phyloP scores from a whole-genome alignment of 2,113 vertebrate species.

The Spilogale gracilis region DNA sequence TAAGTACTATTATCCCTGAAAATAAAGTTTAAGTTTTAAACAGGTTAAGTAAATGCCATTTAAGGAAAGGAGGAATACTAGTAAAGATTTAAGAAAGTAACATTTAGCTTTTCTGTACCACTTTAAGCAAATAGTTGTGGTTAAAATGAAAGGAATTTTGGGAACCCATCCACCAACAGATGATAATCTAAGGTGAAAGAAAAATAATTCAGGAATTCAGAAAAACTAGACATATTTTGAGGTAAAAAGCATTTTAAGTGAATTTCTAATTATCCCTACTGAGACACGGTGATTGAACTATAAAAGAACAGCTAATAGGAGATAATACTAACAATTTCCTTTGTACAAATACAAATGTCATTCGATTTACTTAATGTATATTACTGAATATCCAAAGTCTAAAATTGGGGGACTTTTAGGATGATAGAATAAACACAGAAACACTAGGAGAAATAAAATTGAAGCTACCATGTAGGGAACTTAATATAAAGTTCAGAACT shows the following conservation, averaged over 20 bases:
- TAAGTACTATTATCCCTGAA: not conserved
- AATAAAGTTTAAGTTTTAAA: slow-evolving; percentile 59
- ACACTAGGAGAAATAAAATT: slow-evolving; percentile 21
- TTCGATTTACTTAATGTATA: not conserved
- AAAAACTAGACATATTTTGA: slow-evolving; percentile 11
- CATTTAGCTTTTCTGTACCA: slow-evolving; percentile 25
- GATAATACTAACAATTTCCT: slow-evolving; percentile 33
- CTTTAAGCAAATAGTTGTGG: slow-evolving; percentile 52
- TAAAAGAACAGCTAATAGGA: not conserved
- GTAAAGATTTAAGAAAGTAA: slow-evolving; percentile 46
- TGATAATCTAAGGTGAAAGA: slow-evolving; percentile 57
- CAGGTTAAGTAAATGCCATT: not conserved
- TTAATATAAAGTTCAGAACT: not conserved
- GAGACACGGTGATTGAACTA: not conserved
- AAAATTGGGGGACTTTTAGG: slow-evolving; percentile 31
- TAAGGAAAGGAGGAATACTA: not conserved
- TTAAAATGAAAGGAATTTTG: slow-evolving; percentile 64
- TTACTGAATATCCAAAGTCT: not conserved
- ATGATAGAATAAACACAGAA: not conserved
- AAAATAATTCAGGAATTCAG: slow-evolving; percentile 69
- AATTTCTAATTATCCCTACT: slow-evolving; percentile 33
- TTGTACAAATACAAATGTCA: slow-evolving; percentile 10
- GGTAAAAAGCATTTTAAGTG: slow-evolving; percentile 41
- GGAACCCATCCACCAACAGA: slow-evolving; percentile 36
- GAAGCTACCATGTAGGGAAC: not conserved